Evolutionary conservation across 2,113 vertebrate genomes (phyloP).

Genomic region (Python bivittatus): DNA sequence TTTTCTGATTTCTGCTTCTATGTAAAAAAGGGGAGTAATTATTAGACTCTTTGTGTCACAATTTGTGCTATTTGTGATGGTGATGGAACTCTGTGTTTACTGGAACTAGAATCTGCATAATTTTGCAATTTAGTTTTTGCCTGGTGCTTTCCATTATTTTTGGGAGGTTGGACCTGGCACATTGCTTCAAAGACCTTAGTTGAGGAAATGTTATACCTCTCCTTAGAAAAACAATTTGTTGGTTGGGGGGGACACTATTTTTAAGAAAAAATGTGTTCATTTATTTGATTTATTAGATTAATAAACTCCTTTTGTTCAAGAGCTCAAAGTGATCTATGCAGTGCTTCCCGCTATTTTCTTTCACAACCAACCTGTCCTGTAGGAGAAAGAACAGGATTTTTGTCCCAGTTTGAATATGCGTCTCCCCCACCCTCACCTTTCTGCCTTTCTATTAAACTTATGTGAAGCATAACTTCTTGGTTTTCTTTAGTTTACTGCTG

Average conservation of each 20-base stretch:
- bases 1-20: not conserved
- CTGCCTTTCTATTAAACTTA: not conserved
- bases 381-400: not conserved
- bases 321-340: not conserved
- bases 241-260: not conserved
- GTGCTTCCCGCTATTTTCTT: not conserved
- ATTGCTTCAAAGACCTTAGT: not conserved
- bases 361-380: not conserved
- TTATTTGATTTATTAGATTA: not conserved
- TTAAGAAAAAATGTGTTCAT: not conserved
- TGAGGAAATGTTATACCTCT: not conserved
- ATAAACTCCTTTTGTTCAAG: not conserved
- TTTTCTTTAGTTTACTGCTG: not conserved
- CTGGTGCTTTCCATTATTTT: not conserved
- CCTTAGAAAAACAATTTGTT: not conserved
- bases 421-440: not conserved
- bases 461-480: not conserved
- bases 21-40: not conserved
- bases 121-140: not conserved
- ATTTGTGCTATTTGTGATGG: not conserved
- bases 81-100: not conserved
- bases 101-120: not conserved
- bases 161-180: not conserved
- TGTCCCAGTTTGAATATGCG: not conserved
- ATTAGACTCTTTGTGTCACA: not conserved